Percentiles rank a stretch among this genome's conserved stretches.
Evolutionary conservation across 2,888 invertebrate species (phyloP).

Genomic region (Iphiclides podalirius): DNA sequence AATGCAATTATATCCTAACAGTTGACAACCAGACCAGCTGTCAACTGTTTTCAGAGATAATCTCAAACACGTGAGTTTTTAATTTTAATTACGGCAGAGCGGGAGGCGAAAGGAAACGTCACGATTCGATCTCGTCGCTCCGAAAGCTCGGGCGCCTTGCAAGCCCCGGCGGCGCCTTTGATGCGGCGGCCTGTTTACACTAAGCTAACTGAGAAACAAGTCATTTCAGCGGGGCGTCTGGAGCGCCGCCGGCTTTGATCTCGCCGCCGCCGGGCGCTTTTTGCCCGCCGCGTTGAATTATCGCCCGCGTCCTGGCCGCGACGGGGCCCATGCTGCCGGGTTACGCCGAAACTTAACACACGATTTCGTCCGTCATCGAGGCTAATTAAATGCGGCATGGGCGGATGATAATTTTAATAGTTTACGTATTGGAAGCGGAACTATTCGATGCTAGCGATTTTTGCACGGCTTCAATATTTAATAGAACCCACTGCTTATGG

Average conservation of each 20-base stretch:
- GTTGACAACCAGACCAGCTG: too few relatives aligned
- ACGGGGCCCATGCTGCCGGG: conserved; percentile 41
- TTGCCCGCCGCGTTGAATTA: conserved; percentile 57
- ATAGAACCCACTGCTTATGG: too few relatives aligned
- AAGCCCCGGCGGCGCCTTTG: conserved; percentile 58
- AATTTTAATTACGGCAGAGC: background rate
- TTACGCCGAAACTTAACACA: conserved; percentile 46
- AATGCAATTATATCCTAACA: too few relatives aligned
- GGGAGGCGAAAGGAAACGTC: background rate
- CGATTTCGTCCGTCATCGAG: conserved; percentile 23
- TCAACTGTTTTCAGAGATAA: too few relatives aligned
- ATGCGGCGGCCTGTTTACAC: conserved; percentile 74
- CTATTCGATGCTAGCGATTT: too few relatives aligned
- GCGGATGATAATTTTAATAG: conserved; percentile 4
- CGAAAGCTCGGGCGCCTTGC: background rate
- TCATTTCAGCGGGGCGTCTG: conserved; percentile 63
- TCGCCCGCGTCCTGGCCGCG: conserved; percentile 47
- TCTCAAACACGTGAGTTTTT: background rate
- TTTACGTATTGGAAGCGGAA: too few relatives aligned
- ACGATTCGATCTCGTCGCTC: conserved; percentile 6
- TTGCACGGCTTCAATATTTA: too few relatives aligned
- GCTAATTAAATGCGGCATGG: conserved; percentile 20
- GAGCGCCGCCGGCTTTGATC: conserved; percentile 63
- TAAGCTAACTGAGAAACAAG: conserved; percentile 76
- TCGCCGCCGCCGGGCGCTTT: conserved; percentile 54